Percentiles rank a stretch among this genome's conserved stretches.
Conservation (phyloP, 2,888 invertebrate species). For the Tetheella fluctuosa region DNA sequence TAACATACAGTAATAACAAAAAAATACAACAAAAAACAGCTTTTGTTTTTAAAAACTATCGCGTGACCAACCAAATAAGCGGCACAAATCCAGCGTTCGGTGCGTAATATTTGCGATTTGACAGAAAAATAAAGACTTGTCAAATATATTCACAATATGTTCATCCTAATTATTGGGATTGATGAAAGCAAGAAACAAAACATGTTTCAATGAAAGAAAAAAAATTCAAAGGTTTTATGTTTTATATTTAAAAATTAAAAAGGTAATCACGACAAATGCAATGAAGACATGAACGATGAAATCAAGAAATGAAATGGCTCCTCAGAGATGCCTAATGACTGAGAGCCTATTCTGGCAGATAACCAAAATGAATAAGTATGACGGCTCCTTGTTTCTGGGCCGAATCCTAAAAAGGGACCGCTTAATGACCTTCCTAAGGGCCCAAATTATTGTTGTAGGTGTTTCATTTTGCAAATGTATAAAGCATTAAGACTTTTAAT, state of each 20-base stretch:
- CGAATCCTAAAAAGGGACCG: neutral
- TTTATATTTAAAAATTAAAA: constrained; percentile 18
- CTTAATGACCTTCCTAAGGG: constrained; percentile 16
- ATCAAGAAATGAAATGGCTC: constrained; percentile 22
- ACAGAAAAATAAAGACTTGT: too few species aligned
- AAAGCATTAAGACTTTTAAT: neutral
- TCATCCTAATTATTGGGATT: too few species aligned
- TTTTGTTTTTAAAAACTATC: too few species aligned
- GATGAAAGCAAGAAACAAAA: neutral
- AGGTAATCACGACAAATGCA: constrained; percentile 22
- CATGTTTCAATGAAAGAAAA: neutral
- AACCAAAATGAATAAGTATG: constrained; percentile 32
- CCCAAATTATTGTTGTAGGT: constrained; percentile 17
- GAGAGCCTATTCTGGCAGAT: constrained; percentile 19
- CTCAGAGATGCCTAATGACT: constrained; percentile 21
- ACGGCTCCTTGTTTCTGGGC: constrained; percentile 13
- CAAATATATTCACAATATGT: too few species aligned
- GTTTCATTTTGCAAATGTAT: neutral
- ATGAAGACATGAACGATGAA: constrained; percentile 14
- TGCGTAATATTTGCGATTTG: too few species aligned
- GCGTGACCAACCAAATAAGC: too few species aligned
- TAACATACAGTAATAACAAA: too few species aligned
- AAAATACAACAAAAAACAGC: too few species aligned
- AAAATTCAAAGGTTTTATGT: neutral
- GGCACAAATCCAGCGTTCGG: too few species aligned